Evolutionary conservation across 2,113 vertebrate species (phyloP), one percentile per base, ranked within the genome.

Genomic region (Notothenia rossii): DNA sequence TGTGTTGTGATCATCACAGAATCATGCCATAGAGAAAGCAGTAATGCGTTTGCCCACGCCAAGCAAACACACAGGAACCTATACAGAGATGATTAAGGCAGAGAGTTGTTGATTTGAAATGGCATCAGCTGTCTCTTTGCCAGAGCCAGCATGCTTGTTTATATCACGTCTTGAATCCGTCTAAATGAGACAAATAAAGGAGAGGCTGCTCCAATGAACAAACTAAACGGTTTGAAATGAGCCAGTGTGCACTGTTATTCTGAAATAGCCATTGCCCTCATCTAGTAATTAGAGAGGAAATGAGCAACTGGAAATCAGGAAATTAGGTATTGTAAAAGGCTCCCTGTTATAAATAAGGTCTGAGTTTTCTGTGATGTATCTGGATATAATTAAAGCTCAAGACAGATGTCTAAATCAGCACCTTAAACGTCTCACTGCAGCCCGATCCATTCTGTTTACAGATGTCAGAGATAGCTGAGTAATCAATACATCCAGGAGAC

Each of bases 111-210:
- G 71, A 83, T 82, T 74, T 72, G 61, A 81, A 71, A 76, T 29
- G 59, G 49, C 49, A 56, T 85, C 81, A 68, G 62, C 86, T 79
- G 75, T 75, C 53, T 78, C 58, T 62, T 14, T 61, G 76, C 72
- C 73, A 83, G 75, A 55, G 18, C 50, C 79, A 15, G 64, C 79
- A 9, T 7, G 63, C 82, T 85, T 84, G 71, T 85, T 85, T 76
- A 84, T 75, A 84, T 85, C 48, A 2, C 50, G 25, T 73, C 78
- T 88, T 61, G 58, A 83, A 78, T 66, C 25, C 22, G 58, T 83
- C 79, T 86, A 87, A 93, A 88, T 81, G 77, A 89, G 86, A 87
- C 77, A 79, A 85, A 91, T 83, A 68, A 85, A 84, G 64, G 60
- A 11, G 54, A 83, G 65, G 9, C 54, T 25, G 63, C 79, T 84